Evolutionary conservation across 92 coral and sea anemone genomes (phyloP), one percentile per base, ranked within the genome.

Genomic region (Epizoanthus scotinus): DNA sequence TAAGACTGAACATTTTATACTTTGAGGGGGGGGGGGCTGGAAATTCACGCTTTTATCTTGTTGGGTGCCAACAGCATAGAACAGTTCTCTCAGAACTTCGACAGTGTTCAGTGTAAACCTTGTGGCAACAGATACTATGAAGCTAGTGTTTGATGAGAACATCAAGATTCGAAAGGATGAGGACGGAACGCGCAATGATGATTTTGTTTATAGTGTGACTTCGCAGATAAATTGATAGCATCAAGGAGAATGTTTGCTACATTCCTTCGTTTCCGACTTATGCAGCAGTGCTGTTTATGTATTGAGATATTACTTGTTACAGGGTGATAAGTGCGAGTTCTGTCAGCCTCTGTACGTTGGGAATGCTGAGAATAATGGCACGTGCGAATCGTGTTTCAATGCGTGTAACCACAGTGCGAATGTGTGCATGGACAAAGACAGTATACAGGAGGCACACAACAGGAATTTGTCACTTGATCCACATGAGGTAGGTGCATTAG

Each of bases 291-390:
- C 8, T 14, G n/a, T 59, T 83, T 40, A 63, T 17, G 70, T 81
- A n/a, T 42, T 70, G 17, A 1, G 24, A 0, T 3, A 4, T 81
- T 68, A 22, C 52, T 40, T 27, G 19, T 20, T 66, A 18, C 60
- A 96, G 99, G 99, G 99, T 10, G 58, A 21, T 15, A 87, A 90
- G 56, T 96, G 99, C 42, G 82, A 96, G 80, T 89, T 85, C 65
- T 96, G 99, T 78, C 69, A 87, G 24, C 96, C 98, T 20, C 85
- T 94, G 84, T 96, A 83, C 73, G 97, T 96, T 29, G 99, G 99
- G 36, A 77, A 89, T 58, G 89, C 97, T 0, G 66, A 82, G 59
- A 65, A 92, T 65, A 89, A 93, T 78, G 99, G 99, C 22, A 67
- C 85, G 24, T 96, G 99, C 71, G 24, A n/a, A 6, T 83, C 98